Evolutionary conservation across 2,888 invertebrate species (phyloP).

Genomic region (Chrysolina haemoptera): DNA sequence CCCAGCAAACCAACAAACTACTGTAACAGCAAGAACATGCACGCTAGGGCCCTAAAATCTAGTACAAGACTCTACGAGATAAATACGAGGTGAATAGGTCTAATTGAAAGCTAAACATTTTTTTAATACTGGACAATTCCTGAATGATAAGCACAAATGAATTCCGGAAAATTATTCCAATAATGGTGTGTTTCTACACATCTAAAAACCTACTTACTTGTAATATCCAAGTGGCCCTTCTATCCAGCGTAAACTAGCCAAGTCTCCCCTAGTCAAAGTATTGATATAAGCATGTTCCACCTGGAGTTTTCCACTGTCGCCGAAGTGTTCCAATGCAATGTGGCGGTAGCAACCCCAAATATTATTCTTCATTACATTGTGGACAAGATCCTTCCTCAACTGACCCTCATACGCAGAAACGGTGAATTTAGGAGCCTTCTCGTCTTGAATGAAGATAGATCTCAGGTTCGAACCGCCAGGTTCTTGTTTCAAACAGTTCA

Average conservation of each 20-base stretch:
- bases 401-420: constrained; percentile 76
- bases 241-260: constrained; percentile 94
- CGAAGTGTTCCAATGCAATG: constrained; percentile 75
- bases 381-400: constrained; percentile 83
- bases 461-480: constrained; percentile 86
- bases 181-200: too few relatives aligned
- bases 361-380: constrained; percentile 87
- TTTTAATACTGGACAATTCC: too few relatives aligned
- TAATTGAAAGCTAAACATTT: too few relatives aligned
- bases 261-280: constrained; percentile 92
- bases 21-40: too few relatives aligned
- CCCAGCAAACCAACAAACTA: too few relatives aligned
- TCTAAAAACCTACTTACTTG: constrained; percentile 65
- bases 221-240: constrained; percentile 85
- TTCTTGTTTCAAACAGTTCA: constrained; percentile 92
- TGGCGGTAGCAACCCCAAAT: constrained; percentile 93
- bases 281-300: constrained; percentile 97
- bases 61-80: too few relatives aligned
- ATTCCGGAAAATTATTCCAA: too few relatives aligned
- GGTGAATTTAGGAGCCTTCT: constrained; percentile 75
- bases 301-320: constrained; percentile 69
- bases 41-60: too few relatives aligned
- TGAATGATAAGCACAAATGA: too few relatives aligned
- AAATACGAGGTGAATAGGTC: too few relatives aligned
- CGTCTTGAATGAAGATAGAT: constrained; percentile 80